Evolutionary conservation across 2,113 vertebrate species (phyloP).

Genomic region (Aegotheles bennettii): DNA sequence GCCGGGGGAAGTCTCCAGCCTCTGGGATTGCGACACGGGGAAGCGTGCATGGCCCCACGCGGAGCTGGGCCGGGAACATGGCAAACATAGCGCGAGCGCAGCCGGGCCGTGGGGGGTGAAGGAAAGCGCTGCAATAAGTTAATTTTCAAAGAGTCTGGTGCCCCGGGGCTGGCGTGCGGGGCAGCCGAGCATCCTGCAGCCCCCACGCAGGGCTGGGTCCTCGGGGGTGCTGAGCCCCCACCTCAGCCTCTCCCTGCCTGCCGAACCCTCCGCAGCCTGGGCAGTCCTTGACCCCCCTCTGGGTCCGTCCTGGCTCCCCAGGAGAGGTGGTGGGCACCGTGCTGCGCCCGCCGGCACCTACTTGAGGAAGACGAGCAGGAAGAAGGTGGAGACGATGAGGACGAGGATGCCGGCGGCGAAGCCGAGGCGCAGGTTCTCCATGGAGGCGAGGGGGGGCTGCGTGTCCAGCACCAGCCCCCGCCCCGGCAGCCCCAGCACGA

Average conservation of each 20-base stretch:
- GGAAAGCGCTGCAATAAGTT: not conserved
- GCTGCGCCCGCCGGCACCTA: too few species aligned
- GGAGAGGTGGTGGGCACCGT: too few species aligned
- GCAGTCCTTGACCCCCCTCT: not conserved
- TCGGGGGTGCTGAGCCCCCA: not conserved
- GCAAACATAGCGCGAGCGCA: fast-evolving
- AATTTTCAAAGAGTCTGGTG: not conserved
- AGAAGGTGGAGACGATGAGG: constrained; percentile 61
- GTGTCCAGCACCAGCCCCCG: constrained; percentile 15
- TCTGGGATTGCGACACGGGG: fast-evolving
- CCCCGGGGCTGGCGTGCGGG: fast-evolving
- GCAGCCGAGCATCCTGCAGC: not conserved
- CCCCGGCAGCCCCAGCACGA: constrained; percentile 47
- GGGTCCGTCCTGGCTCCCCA: not conserved
- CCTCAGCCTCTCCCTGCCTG: not conserved
- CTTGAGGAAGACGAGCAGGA: constrained; percentile 65
- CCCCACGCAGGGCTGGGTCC: not conserved
- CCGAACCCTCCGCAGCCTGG: not conserved
- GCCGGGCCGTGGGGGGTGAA: not conserved
- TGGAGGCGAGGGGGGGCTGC: constrained; percentile 12
- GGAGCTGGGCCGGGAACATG: fast-evolving
- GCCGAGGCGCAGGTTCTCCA: constrained; percentile 64
- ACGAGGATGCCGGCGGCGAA: constrained; percentile 61
- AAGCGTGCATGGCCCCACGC: fast-evolving
- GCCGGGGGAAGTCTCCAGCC: not conserved